Evolutionary conservation across 2,888 invertebrate genomes (phyloP).

Genomic region (Merodon equestris): DNA sequence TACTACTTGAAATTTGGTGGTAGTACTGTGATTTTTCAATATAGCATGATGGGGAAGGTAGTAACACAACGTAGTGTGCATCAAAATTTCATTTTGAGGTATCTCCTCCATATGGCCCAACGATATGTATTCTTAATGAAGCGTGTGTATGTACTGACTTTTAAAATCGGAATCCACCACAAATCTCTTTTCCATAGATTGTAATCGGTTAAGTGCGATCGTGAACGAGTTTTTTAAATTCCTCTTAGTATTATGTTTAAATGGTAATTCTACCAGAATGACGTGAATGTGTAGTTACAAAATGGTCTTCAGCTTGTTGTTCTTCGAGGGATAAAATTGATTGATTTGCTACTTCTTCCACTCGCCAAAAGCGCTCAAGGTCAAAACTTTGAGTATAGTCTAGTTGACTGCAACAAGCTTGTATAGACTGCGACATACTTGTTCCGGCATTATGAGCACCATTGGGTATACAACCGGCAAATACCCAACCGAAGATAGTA

Average conservation of each 20-base stretch:
- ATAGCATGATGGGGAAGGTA: too few species aligned
- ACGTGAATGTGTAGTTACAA: conserved; percentile 6
- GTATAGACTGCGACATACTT: too few species aligned
- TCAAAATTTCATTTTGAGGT: too few species aligned
- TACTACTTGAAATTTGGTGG: background rate
- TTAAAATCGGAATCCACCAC: too few species aligned
- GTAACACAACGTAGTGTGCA: background rate
- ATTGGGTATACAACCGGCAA: background rate
- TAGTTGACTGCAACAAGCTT: background rate
- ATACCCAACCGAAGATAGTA: conserved; percentile 15
- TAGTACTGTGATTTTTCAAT: too few species aligned
- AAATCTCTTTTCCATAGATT: too few species aligned
- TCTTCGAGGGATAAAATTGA: conserved; percentile 7
- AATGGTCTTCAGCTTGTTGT: conserved; percentile 24
- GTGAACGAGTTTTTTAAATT: too few species aligned
- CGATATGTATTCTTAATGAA: too few species aligned
- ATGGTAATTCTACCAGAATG: conserved; percentile 18
- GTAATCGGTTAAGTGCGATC: too few species aligned
- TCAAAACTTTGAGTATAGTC: conserved; percentile 5
- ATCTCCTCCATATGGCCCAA: too few species aligned
- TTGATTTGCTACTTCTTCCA: conserved; percentile 9
- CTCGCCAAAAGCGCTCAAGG: background rate
- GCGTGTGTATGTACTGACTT: too few species aligned
- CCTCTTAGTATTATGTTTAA: conserved; percentile 10
- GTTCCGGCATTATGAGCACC: background rate